Base-by-base conservation (phyloP, 2,888 invertebrate species). In the Phyllotreta striolata region DNA sequence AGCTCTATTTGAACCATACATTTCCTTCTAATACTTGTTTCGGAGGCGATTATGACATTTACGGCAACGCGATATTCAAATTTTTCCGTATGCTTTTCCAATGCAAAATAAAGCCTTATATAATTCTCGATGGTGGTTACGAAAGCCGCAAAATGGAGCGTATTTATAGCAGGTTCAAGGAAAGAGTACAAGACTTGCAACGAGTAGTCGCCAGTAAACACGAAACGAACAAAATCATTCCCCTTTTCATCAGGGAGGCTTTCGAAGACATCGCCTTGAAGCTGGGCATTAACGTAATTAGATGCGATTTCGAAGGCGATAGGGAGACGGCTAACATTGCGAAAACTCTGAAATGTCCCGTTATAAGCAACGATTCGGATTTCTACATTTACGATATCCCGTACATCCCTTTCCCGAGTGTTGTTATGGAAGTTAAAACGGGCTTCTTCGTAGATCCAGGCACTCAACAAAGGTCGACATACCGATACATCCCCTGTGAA, bases 311-410 rank as follows among this genome's bases (percentile, higher is more conserved):
- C 79, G 97, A 98, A 81, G 96, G 96, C 1, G 98, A 98, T 78
- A 89, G 90, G 71, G 91, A 94, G 75, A 89, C 96, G 59, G 96
- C 95, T 0, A 88, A 90, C 0, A 80, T 96, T 70, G 93, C 95
- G 0, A 87, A 89, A 68, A 84, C 87, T 61, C 82, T 95, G 1
- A 84, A 89, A 41, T 96, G 95, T 73, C 96, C 96, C 0, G 90
- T 98, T 1, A 79, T 98, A 3, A 96, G 95, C 75, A 92, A 91
- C 72, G 98, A 98, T 81, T 96, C 96, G 0, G 98, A 98, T 82
- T 98, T 96, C 82, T 96, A 90, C 76, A 90, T 98, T 68, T 94
- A 91, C 80, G 91, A 93, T 81, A 88, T 93, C 0, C 81, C 85
- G 1, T 95, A 94, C 72, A 90, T 98, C 69, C 93, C 94, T 0